Evolutionary conservation across 2,797 vertebrate genomes (phyloP).

Genomic region (Rhincodon typus): DNA sequence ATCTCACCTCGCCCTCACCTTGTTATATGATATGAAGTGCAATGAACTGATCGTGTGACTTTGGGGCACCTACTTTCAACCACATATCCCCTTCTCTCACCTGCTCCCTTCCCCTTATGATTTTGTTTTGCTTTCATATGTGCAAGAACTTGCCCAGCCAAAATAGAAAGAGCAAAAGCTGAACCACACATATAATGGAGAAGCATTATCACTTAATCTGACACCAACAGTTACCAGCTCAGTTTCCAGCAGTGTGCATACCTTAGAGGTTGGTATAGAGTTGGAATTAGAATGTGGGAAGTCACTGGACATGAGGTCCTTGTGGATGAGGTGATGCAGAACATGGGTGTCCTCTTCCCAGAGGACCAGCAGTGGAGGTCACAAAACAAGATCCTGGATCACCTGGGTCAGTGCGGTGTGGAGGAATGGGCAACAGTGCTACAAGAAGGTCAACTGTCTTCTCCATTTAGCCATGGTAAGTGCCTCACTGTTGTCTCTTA

Average conservation of each 20-base stretch:
- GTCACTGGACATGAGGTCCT: not conserved
- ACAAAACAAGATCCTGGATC: not conserved
- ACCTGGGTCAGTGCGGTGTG: too few relatives aligned
- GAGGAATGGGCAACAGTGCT: too few relatives aligned
- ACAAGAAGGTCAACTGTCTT: too few relatives aligned
- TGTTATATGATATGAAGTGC: not conserved
- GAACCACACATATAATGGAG: not conserved
- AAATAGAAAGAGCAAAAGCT: not conserved
- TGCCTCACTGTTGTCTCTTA: too few relatives aligned
- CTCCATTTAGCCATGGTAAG: too few relatives aligned
- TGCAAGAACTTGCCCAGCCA: not conserved
- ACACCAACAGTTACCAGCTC: not conserved
- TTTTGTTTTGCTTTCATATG: not conserved
- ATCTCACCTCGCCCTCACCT: not conserved
- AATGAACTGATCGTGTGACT: not conserved
- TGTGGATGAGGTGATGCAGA: too few relatives aligned
- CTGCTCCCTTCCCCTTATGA: too few relatives aligned
- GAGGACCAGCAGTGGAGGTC: not conserved
- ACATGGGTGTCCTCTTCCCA: not conserved
- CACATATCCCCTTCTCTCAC: not conserved
- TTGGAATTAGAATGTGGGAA: not conserved
- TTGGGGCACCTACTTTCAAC: not conserved
- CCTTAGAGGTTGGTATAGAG: not conserved
- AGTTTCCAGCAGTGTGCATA: not conserved
- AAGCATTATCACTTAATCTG: not conserved